A percentile compares a stretch with the other conserved stretches of the same genome.
Conservation (phyloP, 2,797 vertebrate species). For the Platyrinchus mystaceus region DNA sequence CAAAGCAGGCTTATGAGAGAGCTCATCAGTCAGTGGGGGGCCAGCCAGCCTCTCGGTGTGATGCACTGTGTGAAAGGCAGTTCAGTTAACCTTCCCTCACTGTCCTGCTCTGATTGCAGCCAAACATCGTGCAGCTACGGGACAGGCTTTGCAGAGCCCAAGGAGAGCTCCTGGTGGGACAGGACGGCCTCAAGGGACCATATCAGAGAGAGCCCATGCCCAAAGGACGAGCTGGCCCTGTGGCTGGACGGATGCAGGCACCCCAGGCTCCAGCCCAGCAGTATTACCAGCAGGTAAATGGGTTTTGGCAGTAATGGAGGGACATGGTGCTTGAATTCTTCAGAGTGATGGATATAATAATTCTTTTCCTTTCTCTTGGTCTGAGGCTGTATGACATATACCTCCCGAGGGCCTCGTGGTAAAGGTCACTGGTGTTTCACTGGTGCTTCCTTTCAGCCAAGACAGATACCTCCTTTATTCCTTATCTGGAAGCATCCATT, state of each 20-base stretch:
- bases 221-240: slow-evolving; percentile 62
- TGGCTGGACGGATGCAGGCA: slow-evolving; percentile 72
- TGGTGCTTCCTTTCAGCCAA: background rate
- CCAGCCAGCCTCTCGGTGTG: background rate
- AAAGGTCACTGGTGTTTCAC: background rate
- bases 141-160: slow-evolving; percentile 88
- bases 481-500: background rate
- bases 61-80: background rate
- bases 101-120: slow-evolving; percentile 67
- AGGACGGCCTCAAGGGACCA: slow-evolving; percentile 26
- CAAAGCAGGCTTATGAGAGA: background rate
- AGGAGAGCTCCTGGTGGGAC: slow-evolving; percentile 71
- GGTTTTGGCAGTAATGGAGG: background rate
- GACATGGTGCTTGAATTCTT: background rate
- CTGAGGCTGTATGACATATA: background rate
- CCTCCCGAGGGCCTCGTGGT: background rate
- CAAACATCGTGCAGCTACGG: slow-evolving; percentile 83
- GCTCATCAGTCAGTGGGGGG: background rate
- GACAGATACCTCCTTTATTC: background rate
- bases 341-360: background rate
- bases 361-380: background rate
- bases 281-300: slow-evolving; percentile 80
- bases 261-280: slow-evolving; percentile 71
- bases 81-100: background rate
- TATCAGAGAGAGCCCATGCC: slow-evolving; percentile 52